These are phyloP conservation scores for Eumaeus atala DNA, from an alignment of 1,140 invertebrate species.

Conservation along the genomic window DNA sequence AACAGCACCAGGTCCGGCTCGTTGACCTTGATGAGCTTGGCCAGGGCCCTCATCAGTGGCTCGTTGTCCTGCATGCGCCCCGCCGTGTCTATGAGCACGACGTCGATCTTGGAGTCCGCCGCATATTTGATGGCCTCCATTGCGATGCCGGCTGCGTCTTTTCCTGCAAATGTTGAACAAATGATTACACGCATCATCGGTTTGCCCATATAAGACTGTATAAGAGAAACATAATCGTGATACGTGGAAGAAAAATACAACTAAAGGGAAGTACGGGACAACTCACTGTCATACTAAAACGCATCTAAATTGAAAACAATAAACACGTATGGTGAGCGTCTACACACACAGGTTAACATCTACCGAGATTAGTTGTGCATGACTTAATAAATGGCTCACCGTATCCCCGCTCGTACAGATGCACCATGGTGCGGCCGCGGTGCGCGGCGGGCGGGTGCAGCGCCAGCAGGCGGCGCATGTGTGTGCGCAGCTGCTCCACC, in stretches of 20 bases:
- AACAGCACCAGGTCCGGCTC: slow-evolving; percentile 98
- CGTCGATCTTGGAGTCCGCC: slow-evolving; percentile 87
- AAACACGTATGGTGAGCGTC: too few species aligned
- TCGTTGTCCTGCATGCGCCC: slow-evolving; percentile 99
- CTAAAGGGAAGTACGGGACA: too few species aligned
- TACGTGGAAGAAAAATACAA: too few species aligned
- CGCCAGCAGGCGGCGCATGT: slow-evolving; percentile 94
- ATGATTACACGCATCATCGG: too few species aligned
- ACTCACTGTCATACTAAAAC: too few species aligned
- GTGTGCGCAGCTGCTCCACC: slow-evolving; percentile 98
- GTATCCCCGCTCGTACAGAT: slow-evolving; percentile 98
- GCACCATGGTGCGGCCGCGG: slow-evolving; percentile 85
- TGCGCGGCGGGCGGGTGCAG: slow-evolving; percentile 89
- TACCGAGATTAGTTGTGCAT: too few species aligned
- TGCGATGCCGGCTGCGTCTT: slow-evolving; percentile 98
- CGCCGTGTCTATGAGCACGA: slow-evolving; percentile 97
- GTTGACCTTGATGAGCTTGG: slow-evolving; percentile 77
- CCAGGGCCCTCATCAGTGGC: slow-evolving; percentile 36
- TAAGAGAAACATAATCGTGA: too few species aligned
- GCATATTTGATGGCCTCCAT: slow-evolving; percentile 96
- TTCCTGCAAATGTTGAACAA: slow-evolving; percentile 76
- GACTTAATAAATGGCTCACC: too few species aligned
- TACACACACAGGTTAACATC: too few species aligned
- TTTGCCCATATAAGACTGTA: too few species aligned
- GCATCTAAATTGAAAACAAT: too few species aligned